Base-by-base conservation (phyloP, 2,113 vertebrate species). In the Promerops cafer region DNA sequence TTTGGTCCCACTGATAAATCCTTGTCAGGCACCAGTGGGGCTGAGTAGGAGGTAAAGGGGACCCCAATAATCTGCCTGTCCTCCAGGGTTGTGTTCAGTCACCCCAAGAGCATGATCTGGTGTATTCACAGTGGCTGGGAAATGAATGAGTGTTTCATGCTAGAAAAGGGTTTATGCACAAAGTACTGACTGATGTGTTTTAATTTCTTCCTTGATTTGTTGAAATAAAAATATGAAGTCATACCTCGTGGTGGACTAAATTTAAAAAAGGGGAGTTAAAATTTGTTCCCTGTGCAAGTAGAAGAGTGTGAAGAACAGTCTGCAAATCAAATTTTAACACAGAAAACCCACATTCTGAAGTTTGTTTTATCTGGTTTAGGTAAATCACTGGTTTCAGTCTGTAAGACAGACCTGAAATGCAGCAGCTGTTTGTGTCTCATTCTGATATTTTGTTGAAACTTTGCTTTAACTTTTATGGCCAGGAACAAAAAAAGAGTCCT, bases 281-380 rank as follows among this genome's bases (percentile, higher is more conserved):
- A 2, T 82, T 75, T 91, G 10, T 27, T 92, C 35, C 28, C 33
- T 16, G 5, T 27, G 37, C 45, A 65, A 85, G 40, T 23, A 61
- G 61, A 37, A 77, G 23, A 74, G 14, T 30, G 31, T 30, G 28
- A 89, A 71, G 60, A 85, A 87, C 74, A 63, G 64, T 40, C 83
- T 90, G 87, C 87, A 95, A 95, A 91, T 96, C 81, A 94, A 96
- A 89, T 92, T 78, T 60, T 75, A 94, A 90, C 80, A 95, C 70
- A 93, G 80, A 96, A 96, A 95, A 87, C 49, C 21, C 89, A 90
- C 86, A 64, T 87, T 93, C 59, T 89, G 28, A 40, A 59, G 63
- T 96, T 94, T 74, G 37, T 84, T 96, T 97, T 97, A 89, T 72
- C 28, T 52, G 65, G 76, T 80, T 92, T 60, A 63, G 83, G 61